phyloP scores from a whole-genome alignment of 2,797 vertebrate genomes.

The Mus spretus region DNA sequence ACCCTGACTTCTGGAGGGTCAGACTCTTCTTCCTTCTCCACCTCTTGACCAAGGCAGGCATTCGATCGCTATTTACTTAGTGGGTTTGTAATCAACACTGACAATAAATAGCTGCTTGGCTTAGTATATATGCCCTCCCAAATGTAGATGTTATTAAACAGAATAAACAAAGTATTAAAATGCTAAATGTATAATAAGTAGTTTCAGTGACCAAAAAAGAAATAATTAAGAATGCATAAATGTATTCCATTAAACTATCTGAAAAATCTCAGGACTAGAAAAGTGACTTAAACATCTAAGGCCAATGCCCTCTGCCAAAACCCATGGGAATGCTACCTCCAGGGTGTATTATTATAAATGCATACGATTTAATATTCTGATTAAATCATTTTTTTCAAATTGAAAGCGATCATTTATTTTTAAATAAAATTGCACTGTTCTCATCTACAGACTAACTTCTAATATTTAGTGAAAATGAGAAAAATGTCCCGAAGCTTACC shows the following conservation, averaged over 20 bases:
- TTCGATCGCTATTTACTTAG: conserved; percentile 29
- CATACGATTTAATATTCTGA: conserved; percentile 37
- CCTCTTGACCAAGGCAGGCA: conserved; percentile 38
- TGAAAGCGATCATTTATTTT: conserved; percentile 49
- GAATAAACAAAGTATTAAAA: conserved; percentile 25
- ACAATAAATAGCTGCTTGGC: conserved; percentile 39
- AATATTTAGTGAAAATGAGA: conserved; percentile 19
- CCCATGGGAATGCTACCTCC: neutral
- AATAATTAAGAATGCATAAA: conserved; percentile 58
- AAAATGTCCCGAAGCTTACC: neutral
- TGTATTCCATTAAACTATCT: conserved; percentile 51
- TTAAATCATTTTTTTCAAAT: conserved; percentile 38
- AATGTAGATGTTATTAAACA: conserved; percentile 25
- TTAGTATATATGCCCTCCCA: conserved; percentile 37
- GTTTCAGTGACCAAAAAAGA: conserved; percentile 56
- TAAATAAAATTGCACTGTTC: conserved; percentile 36
- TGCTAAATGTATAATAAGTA: conserved; percentile 40
- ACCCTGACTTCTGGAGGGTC: neutral
- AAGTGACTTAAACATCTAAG: conserved; percentile 29
- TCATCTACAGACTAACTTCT: conserved; percentile 27
- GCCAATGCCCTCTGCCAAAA: neutral
- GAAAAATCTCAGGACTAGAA: conserved; percentile 52
- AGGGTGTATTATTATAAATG: conserved; percentile 37
- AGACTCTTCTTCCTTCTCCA: neutral
- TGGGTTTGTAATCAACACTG: conserved; percentile 30